Conservation (phyloP, 2,113 vertebrate genomes). For the Sinocyclocheilus anophthalmus region DNA sequence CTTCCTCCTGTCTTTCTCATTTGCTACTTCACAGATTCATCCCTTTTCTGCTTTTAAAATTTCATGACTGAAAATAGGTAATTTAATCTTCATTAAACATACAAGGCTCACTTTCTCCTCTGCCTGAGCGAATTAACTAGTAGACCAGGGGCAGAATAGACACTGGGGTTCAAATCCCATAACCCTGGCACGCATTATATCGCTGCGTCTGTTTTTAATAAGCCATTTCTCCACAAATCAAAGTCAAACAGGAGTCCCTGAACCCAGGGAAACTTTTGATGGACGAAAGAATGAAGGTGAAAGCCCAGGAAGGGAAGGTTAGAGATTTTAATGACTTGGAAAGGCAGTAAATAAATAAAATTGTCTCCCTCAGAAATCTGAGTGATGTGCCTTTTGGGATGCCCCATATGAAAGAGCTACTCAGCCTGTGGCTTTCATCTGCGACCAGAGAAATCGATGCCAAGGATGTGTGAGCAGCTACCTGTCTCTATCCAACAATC, state of each 20-base stretch:
- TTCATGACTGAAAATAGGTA: constrained; percentile 75
- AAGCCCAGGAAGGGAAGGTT: constrained; percentile 58
- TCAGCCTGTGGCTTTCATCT: constrained; percentile 74
- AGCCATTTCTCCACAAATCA: constrained; percentile 62
- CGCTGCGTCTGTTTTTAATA: constrained; percentile 61
- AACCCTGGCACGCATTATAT: constrained; percentile 67
- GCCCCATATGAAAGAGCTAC: constrained; percentile 70
- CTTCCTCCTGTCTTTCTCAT: constrained; percentile 59
- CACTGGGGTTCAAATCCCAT: constrained; percentile 61
- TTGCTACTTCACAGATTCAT: constrained; percentile 63
- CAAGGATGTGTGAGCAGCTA: constrained; percentile 68
- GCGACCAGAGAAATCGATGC: constrained; percentile 72
- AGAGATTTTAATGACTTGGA: constrained; percentile 69
- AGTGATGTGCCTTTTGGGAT: constrained; percentile 77
- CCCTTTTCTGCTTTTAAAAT: constrained; percentile 63
- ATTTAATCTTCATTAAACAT: constrained; percentile 80
- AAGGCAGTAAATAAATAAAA: constrained; percentile 76
- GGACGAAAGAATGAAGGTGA: constrained; percentile 69
- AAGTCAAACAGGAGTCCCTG: constrained; percentile 65
- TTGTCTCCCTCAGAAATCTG: constrained; percentile 70
- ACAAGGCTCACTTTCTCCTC: constrained; percentile 63
- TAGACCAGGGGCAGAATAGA: constrained; percentile 61
- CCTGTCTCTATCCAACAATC: constrained; percentile 66
- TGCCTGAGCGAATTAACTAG: constrained; percentile 69
- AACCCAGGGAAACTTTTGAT: constrained; percentile 66